Conservation (phyloP, 2,797 vertebrate genomes). For the Pyrocephalus nanus region DNA sequence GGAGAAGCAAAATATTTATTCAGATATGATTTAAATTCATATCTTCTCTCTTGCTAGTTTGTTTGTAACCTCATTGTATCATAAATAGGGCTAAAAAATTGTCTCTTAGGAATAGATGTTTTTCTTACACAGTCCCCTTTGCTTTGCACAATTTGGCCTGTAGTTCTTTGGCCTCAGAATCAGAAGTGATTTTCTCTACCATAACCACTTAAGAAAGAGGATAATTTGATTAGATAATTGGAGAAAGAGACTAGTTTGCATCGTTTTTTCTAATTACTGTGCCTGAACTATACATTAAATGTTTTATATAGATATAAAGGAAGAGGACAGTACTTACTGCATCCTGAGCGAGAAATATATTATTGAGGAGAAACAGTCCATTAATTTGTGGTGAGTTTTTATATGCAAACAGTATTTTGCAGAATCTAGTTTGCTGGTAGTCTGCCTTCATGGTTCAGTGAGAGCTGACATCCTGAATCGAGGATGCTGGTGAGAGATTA, state of each 20-base stretch:
- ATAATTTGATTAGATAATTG: not conserved
- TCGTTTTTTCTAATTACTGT: not conserved
- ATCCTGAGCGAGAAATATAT: not conserved
- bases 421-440: slow-evolving; percentile 17
- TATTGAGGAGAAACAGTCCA: not conserved
- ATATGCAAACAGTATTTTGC: not conserved
- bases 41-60: slow-evolving; percentile 12
- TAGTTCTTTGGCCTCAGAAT: not conserved
- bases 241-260: not conserved
- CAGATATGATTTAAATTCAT: slow-evolving; percentile 28
- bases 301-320: not conserved
- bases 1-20: slow-evolving; percentile 38
- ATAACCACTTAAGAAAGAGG: not conserved
- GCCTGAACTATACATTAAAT: not conserved
- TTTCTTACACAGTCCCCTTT: not conserved
- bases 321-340: not conserved
- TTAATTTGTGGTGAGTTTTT: not conserved
- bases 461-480: not conserved
- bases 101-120: not conserved
- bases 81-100: not conserved
- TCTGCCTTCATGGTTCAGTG: slow-evolving; percentile 12
- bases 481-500: not conserved
- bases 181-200: not conserved
- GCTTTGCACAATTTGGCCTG: not conserved
- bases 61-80: not conserved